Percentiles rank a stretch among this genome's conserved stretches.
phyloP scores from a whole-genome alignment of 2,113 vertebrate species.

The Forbesichthys agassizii region DNA sequence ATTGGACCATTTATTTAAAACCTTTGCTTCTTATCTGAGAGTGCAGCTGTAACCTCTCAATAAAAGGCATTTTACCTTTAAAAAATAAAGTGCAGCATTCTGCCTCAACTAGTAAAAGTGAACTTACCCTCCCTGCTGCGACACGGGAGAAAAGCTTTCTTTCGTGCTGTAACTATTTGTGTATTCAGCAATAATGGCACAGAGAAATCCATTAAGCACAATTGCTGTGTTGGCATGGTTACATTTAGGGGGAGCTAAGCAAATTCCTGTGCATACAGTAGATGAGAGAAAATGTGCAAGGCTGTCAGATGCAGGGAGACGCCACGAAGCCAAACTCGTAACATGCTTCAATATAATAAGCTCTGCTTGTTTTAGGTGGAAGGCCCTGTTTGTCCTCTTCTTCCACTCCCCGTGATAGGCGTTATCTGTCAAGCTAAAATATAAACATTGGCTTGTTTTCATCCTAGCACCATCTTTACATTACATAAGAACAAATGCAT shows the following conservation, averaged over 20 bases:
- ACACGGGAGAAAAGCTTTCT: slow-evolving; percentile 34
- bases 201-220: slow-evolving; percentile 71
- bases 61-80: slow-evolving; percentile 18
- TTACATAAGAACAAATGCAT: too few species aligned
- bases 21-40: slow-evolving; percentile 16
- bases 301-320: slow-evolving; percentile 54
- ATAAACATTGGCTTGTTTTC: background rate
- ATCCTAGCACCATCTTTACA: background rate
- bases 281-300: slow-evolving; percentile 58
- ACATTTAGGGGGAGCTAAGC: slow-evolving; percentile 64
- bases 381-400: background rate
- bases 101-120: slow-evolving; percentile 27
- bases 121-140: slow-evolving; percentile 49
- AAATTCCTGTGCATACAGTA: slow-evolving; percentile 56
- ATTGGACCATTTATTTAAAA: slow-evolving; percentile 5
- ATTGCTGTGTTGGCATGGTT: slow-evolving; percentile 67
- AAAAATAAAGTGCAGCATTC: slow-evolving; percentile 36
- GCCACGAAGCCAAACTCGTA: slow-evolving; percentile 51
- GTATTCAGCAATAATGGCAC: slow-evolving; percentile 66
- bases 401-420: background rate
- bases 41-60: slow-evolving; percentile 14
- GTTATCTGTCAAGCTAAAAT: background rate
- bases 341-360: slow-evolving; percentile 33
- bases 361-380: slow-evolving; percentile 15
- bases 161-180: slow-evolving; percentile 64